These are phyloP conservation scores for Typhlichthys eigenmanni DNA, from an alignment of 2,797 vertebrate species.

Conservation along the genomic window DNA sequence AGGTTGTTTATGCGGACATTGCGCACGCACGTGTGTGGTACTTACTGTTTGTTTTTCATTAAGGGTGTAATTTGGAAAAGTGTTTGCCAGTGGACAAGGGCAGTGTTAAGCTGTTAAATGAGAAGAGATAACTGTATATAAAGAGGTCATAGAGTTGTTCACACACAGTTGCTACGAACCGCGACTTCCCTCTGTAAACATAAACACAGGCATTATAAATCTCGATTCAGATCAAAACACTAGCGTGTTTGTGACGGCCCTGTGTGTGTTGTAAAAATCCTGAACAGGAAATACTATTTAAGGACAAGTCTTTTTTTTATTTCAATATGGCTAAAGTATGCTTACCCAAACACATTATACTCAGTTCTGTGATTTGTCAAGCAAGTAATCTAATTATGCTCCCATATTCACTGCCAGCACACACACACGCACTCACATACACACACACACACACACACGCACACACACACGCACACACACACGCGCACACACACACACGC, in stretches of 20 bases:
- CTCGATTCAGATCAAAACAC: conserved; percentile 39
- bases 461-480: conserved; percentile 1
- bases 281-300: conserved; percentile 45
- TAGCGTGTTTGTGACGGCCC: conserved; percentile 1
- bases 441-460: neutral
- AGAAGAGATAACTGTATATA: conserved; percentile 27
- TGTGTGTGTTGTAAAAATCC: conserved; percentile 6
- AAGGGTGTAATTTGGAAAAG: conserved; percentile 46
- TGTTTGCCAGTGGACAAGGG: conserved; percentile 37
- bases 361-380: conserved; percentile 16
- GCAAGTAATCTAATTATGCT: conserved; percentile 22
- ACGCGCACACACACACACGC: neutral
- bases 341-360: conserved; percentile 14
- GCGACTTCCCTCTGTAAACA: conserved; percentile 39
- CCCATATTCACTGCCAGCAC: neutral
- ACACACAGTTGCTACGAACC: conserved; percentile 12
- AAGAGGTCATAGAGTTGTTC: conserved; percentile 41
- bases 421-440: neutral
- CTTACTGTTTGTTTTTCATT: conserved; percentile 55
- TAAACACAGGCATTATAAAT: conserved; percentile 31
- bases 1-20: conserved; percentile 23
- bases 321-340: conserved; percentile 36
- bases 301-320: conserved; percentile 7
- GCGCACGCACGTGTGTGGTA: conserved; percentile 10
- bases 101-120: conserved; percentile 28